Percentiles rank a stretch among this genome's conserved stretches.
Evolutionary conservation across 2,888 invertebrate species (phyloP).

Genomic region (Mystacides longicornis): DNA sequence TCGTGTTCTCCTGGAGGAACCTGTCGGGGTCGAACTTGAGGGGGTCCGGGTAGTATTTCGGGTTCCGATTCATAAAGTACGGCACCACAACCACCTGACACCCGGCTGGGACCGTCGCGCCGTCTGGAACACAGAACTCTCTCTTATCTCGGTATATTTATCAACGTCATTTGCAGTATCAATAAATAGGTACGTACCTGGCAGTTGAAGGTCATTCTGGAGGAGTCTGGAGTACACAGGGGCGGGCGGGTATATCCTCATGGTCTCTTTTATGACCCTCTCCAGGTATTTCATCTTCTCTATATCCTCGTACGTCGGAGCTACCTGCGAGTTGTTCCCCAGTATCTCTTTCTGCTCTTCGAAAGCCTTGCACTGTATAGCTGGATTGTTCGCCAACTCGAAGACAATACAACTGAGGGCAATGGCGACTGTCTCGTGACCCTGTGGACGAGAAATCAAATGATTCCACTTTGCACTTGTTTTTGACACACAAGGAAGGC

Average conservation of each 20-base stretch:
- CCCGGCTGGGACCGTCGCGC: slow-evolving; percentile 15
- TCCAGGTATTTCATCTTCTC: slow-evolving; percentile 26
- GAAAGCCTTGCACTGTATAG: slow-evolving; percentile 32
- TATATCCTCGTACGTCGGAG: slow-evolving; percentile 22
- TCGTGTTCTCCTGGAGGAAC: slow-evolving; percentile 18
- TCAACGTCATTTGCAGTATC: no score
- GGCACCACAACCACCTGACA: slow-evolving; percentile 1
- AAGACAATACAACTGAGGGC: slow-evolving; percentile 41
- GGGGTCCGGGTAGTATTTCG: slow-evolving; percentile 17
- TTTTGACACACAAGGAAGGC: no score
- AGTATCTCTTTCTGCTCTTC: slow-evolving; percentile 17
- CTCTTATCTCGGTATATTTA: background rate
- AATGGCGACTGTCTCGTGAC: slow-evolving; percentile 43
- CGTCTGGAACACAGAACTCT: slow-evolving; percentile 12
- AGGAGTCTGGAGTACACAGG: slow-evolving; percentile 28
- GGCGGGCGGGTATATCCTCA: slow-evolving; percentile 29
- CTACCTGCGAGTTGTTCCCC: slow-evolving; percentile 5
- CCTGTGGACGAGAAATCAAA: no score
- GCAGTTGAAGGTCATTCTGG: slow-evolving; percentile 25
- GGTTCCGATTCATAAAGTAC: slow-evolving; percentile 14
- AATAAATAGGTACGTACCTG: slow-evolving; percentile 8
- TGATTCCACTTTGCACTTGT: no score
- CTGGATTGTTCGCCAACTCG: slow-evolving; percentile 36
- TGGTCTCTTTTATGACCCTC: slow-evolving; percentile 28
- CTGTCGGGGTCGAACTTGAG: slow-evolving; percentile 23